These are phyloP conservation scores for Hydroisotoma schaefferi DNA, from an alignment of 2,888 invertebrate species.

Conservation along the genomic window DNA sequence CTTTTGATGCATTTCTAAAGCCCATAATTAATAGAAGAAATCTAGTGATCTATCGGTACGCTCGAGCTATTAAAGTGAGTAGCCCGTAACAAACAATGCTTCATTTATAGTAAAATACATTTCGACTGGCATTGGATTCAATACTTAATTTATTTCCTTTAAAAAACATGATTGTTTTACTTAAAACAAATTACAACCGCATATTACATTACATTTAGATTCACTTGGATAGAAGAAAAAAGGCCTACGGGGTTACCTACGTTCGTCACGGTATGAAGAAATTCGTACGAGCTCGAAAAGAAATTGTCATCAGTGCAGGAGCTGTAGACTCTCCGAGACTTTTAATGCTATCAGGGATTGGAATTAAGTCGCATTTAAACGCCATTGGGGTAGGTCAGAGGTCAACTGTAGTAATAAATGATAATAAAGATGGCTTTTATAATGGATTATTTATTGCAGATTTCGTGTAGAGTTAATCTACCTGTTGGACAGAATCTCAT, in stretches of 20 bases:
- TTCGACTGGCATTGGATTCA: background rate
- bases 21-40: slow-evolving; percentile 32
- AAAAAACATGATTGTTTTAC: background rate
- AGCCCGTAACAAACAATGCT: background rate
- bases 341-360: slow-evolving; percentile 43
- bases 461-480: slow-evolving; percentile 30
- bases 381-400: slow-evolving; percentile 22
- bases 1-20: slow-evolving; percentile 33
- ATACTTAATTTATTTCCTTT: background rate
- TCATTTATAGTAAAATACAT: background rate
- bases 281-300: slow-evolving; percentile 35
- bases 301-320: slow-evolving; percentile 40
- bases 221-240: slow-evolving; percentile 35
- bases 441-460: slow-evolving; percentile 2
- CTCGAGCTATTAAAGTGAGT: slow-evolving; percentile 37
- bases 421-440: background rate
- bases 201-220: slow-evolving; percentile 19
- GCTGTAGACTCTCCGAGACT: slow-evolving; percentile 39
- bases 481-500: slow-evolving; percentile 42
- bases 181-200: background rate
- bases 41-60: slow-evolving; percentile 40
- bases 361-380: slow-evolving; percentile 31
- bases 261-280: slow-evolving; percentile 34
- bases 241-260: slow-evolving; percentile 44
- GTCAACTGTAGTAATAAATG: background rate